Base-by-base conservation (phyloP, 2,797 vertebrate genomes). In the Adrianichthys oophorus region DNA sequence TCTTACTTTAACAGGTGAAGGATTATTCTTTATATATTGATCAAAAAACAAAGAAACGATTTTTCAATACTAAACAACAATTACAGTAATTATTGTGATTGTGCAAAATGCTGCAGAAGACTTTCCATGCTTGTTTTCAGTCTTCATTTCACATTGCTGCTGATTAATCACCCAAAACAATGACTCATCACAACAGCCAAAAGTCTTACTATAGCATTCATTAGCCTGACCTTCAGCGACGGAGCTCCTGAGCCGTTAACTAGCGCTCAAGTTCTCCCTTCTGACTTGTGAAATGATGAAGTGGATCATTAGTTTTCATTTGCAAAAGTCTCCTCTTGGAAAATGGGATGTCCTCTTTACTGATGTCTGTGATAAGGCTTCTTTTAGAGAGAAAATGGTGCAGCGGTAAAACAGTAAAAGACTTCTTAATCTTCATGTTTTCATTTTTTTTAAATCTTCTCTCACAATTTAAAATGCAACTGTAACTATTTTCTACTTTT, bases 71-170 rank as follows among this genome's bases (percentile, higher is more conserved):
- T 23, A 29, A 51, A 44, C 15, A 24, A 21, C 48, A 44, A 59
- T 44, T 44, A 51, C 17, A 44, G 41, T n/a, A 24, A 59, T 59
- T 43, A 45, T 13, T 14, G 14, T 44, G 57, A 51, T 45, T 59
- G 26, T 16, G 17, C 13, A 59, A 59, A 59, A 21, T 37, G 43
- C 26, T 23, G 42, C 48, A n/a, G 54, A 15, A 8, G 8, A 14
- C 49, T 45, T 41, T 21, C 0, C 17, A 3, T 29, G 21, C 16
- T 19, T 26, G 19, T 18, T 56, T 21, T 40, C 4, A 2, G 37
- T 42, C 12, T 13, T 44, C 32, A 17, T 10, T 17, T 55, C 15
- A 23, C 16, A 44, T 18, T 37, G 10, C 17, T n/a, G 40, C 56
- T 44, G 24, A 60, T 46, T 59, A 50, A 56, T 48, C 40, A 15